These are phyloP conservation scores for Drosophila leonis DNA, from an alignment of 2,888 invertebrate species.

Conservation along the genomic window DNA sequence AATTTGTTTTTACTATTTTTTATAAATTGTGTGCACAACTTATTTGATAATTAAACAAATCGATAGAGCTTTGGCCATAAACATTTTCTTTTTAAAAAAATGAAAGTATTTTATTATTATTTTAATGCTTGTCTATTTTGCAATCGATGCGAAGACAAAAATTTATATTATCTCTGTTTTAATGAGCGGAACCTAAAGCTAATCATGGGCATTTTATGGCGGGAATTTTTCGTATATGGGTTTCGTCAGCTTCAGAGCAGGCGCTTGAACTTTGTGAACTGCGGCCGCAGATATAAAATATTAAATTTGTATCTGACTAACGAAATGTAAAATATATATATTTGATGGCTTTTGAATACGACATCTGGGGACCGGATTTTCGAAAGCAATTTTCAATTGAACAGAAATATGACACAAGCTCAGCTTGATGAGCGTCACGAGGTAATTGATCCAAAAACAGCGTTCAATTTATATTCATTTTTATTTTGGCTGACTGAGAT, in stretches of 20 bases:
- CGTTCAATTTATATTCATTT: neutral
- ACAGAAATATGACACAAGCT: slow-evolving; percentile 30
- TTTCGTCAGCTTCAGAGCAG: slow-evolving; percentile 15
- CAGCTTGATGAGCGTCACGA: neutral
- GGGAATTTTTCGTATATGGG: slow-evolving; percentile 15
- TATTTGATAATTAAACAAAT: slow-evolving; percentile 66
- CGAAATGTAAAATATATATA: slow-evolving; percentile 7
- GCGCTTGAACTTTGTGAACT: slow-evolving; percentile 22
- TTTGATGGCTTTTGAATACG: slow-evolving; percentile 21
- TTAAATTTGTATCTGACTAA: slow-evolving; percentile 11
- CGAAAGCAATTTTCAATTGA: slow-evolving; percentile 12
- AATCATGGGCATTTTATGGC: slow-evolving; percentile 6
- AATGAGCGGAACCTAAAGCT: slow-evolving; percentile 4
- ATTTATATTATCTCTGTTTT: slow-evolving; percentile 7
- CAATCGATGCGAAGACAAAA: slow-evolving; percentile 20
- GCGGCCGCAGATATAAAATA: neutral
- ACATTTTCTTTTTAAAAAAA: slow-evolving; percentile 30
- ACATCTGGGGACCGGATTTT: slow-evolving; percentile 34
- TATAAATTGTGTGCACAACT: slow-evolving; percentile 53
- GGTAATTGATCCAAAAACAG: slow-evolving; percentile 5
- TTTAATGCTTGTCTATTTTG: slow-evolving; percentile 15
- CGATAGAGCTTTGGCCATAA: slow-evolving; percentile 20
- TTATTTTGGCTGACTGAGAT: neutral
- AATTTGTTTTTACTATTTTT: slow-evolving; percentile 8
- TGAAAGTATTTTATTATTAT: slow-evolving; percentile 56